Evolutionary conservation across 2,797 vertebrate species (phyloP).

Genomic region (Poeciliopsis infans): DNA sequence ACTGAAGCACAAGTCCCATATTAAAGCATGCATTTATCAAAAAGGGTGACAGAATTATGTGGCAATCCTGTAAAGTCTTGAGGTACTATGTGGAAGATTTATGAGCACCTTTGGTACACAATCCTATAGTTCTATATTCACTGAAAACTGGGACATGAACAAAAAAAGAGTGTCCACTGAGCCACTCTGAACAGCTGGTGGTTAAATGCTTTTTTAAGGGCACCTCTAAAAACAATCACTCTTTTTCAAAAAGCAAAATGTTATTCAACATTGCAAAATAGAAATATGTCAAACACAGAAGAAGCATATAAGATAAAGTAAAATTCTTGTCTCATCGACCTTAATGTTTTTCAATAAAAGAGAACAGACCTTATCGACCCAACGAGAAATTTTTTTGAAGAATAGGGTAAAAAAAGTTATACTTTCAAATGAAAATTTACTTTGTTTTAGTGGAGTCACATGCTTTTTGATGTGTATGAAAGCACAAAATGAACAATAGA

Average conservation of each 20-base stretch:
- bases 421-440: neutral
- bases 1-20: conserved; percentile 19
- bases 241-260: neutral
- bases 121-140: conserved; percentile 34
- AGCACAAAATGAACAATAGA: neutral
- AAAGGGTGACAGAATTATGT: conserved; percentile 28
- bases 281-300: neutral
- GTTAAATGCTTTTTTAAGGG: conserved; percentile 57
- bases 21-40: conserved; percentile 21
- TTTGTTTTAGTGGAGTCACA: neutral
- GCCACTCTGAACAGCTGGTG: conserved; percentile 59
- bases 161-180: conserved; percentile 36
- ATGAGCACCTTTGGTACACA: conserved; percentile 5
- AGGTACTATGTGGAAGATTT: conserved; percentile 34
- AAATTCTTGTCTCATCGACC: neutral
- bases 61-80: conserved; percentile 31
- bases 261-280: neutral
- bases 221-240: conserved; percentile 41
- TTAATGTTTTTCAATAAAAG: neutral
- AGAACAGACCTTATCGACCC: neutral
- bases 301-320: neutral
- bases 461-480: neutral
- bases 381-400: neutral
- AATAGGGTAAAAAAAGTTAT: neutral
- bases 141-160: conserved; percentile 38